Evolutionary conservation across 2,888 invertebrate genomes (phyloP).

Genomic region (Eustalomyia histrio): DNA sequence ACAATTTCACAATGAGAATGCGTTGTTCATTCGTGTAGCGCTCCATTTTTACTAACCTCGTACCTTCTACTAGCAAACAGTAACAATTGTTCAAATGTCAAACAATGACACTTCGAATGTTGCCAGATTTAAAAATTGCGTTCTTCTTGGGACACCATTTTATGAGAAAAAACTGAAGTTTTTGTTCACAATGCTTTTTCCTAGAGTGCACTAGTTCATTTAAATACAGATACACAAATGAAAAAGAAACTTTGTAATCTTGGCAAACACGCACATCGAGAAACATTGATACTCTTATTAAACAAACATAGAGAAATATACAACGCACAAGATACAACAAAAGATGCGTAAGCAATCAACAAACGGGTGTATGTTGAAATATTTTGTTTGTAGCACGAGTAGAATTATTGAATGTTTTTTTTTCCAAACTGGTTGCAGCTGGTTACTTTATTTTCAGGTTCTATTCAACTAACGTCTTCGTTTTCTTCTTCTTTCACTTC

Average conservation of each 20-base stretch:
- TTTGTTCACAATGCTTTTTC: too few species aligned
- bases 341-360: slow-evolving; percentile 48
- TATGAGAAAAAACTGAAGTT: too few species aligned
- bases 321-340: background rate
- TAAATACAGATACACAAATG: slow-evolving; percentile 23
- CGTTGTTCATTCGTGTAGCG: too few species aligned
- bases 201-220: background rate
- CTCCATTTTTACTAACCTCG: too few species aligned
- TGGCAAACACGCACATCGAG: slow-evolving; percentile 24
- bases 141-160: too few species aligned
- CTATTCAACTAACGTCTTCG: slow-evolving; percentile 1
- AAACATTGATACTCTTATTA: slow-evolving; percentile 34
- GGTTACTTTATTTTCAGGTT: slow-evolving; percentile 44
- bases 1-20: too few species aligned
- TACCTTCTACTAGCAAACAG: too few species aligned
- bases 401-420: slow-evolving; percentile 26
- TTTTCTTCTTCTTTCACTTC: background rate
- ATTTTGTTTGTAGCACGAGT: slow-evolving; percentile 28
- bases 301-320: slow-evolving; percentile 10
- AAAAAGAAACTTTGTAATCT: slow-evolving; percentile 52
- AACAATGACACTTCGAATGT: too few species aligned
- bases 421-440: slow-evolving; percentile 63
- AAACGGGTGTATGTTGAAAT: slow-evolving; percentile 12
- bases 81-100: too few species aligned
- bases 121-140: too few species aligned